phyloP scores from a whole-genome alignment of 2,113 vertebrate genomes.

The Verasper variegatus region DNA sequence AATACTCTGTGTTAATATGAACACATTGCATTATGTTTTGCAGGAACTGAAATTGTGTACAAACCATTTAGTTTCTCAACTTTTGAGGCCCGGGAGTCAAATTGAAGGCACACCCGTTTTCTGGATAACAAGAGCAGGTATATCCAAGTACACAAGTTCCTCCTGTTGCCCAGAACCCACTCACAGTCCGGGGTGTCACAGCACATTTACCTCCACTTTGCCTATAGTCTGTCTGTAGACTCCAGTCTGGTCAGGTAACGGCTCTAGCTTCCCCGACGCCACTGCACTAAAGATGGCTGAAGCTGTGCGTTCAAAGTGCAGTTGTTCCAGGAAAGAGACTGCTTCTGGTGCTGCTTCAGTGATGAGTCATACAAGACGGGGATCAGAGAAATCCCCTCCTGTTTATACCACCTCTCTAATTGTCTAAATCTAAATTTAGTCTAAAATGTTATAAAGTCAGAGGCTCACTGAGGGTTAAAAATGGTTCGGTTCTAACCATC shows the following conservation, averaged over 20 bases:
- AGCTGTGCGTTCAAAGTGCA: conserved; percentile 43
- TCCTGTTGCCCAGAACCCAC: conserved; percentile 30
- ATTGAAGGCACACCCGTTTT: conserved; percentile 3
- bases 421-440: too few relatives aligned
- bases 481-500: not conserved
- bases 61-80: not conserved
- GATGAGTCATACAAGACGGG: conserved; percentile 47
- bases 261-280: conserved; percentile 31
- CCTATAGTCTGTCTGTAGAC: conserved; percentile 34
- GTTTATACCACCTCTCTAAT: conserved; percentile 22
- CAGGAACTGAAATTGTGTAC: too few relatives aligned
- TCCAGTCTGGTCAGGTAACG: conserved; percentile 42
- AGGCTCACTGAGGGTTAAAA: not conserved
- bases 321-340: conserved; percentile 52
- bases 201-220: conserved; percentile 25
- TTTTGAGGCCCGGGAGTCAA: conserved; percentile 14
- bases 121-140: conserved; percentile 6
- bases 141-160: conserved; percentile 3
- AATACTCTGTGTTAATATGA: too few relatives aligned
- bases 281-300: conserved; percentile 30
- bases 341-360: conserved; percentile 39
- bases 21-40: too few relatives aligned
- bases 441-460: not conserved
- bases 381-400: conserved; percentile 17
- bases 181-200: conserved; percentile 14